These are phyloP conservation scores for Tenualosa thibaudeaui DNA, from an alignment of 2,797 vertebrate genomes.

Conservation along the genomic window DNA sequence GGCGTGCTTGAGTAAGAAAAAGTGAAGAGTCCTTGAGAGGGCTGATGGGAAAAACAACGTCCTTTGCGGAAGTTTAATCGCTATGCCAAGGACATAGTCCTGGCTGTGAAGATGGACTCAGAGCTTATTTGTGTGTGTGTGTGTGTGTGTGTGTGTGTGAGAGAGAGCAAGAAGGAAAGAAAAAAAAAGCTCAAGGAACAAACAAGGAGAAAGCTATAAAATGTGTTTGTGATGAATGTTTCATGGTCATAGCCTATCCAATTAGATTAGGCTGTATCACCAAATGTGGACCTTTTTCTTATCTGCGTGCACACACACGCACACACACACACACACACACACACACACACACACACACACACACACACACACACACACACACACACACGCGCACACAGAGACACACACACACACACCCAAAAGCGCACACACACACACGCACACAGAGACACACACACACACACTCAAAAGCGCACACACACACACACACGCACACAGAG, in stretches of 20 bases:
- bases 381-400: not conserved
- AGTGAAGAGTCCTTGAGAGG: conserved; percentile 18
- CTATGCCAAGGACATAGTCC: not conserved
- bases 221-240: conserved; percentile 16
- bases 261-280: not conserved
- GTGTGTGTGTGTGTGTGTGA: not conserved
- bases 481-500: not conserved
- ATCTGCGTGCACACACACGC: not conserved
- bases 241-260: not conserved
- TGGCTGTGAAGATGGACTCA: not conserved
- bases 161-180: too few relatives aligned
- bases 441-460: not conserved
- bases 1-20: not conserved
- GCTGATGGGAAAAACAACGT: not conserved
- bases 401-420: not conserved
- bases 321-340: not conserved
- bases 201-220: conserved; percentile 20
- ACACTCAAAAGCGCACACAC: not conserved
- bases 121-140: not conserved
- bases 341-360: not conserved
- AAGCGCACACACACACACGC: not conserved
- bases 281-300: not conserved
- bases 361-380: not conserved
- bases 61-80: conserved; percentile 1
- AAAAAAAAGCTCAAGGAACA: not conserved